Evolutionary conservation across 30 jellyfish, hydroid and myxozoan species (phyloP).

Genomic region (Turritopsis dohrnii): DNA sequence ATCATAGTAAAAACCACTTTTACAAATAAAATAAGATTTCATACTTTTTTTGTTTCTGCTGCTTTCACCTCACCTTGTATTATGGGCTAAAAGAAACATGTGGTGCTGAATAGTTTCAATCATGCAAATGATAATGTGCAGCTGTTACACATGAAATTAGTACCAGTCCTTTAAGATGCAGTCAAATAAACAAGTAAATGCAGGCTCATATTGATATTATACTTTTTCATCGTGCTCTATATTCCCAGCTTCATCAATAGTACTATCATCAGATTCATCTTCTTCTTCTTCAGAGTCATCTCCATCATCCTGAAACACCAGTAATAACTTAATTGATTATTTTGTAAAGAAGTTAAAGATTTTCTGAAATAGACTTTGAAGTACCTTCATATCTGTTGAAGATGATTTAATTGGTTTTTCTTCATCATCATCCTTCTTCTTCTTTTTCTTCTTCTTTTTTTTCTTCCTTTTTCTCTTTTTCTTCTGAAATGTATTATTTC

Average conservation of each 20-base stretch:
- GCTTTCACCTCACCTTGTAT: too few species aligned
- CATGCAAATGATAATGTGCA: too few species aligned
- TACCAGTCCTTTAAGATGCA: too few species aligned
- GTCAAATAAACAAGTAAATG: too few species aligned
- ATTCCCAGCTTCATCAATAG: neutral
- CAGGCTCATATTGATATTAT: neutral
- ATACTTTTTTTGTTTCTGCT: too few species aligned
- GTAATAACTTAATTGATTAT: neutral
- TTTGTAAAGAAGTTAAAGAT: neutral
- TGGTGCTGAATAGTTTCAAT: too few species aligned
- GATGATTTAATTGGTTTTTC: neutral
- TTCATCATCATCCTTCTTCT: neutral
- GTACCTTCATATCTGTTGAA: neutral
- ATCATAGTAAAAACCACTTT: too few species aligned
- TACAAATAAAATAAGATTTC: too few species aligned
- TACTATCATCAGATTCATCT: neutral
- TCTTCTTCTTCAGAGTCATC: neutral
- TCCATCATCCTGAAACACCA: neutral
- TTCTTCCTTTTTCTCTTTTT: neutral
- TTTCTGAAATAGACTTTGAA: neutral
- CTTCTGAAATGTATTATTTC: neutral
- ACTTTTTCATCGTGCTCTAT: neutral
- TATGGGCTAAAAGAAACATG: too few species aligned
- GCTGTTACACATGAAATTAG: too few species aligned
- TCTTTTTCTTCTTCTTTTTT: neutral